Percentiles rank a stretch among this genome's conserved stretches.
Conservation (phyloP, 2,888 invertebrate species). For the Cephus sareptanus region DNA sequence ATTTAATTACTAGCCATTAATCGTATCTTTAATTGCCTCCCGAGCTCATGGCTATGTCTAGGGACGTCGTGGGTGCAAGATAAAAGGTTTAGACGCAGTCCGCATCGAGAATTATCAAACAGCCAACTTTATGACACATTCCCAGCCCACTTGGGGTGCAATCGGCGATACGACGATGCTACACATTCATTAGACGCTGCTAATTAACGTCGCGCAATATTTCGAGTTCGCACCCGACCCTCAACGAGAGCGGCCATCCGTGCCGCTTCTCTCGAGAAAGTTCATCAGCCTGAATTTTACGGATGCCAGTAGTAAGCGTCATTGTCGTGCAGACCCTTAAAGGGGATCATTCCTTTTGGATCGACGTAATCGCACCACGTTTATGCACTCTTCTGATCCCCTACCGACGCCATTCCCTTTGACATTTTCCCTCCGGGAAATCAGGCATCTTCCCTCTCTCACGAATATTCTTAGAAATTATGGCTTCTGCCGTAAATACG, state of each 20-base stretch:
- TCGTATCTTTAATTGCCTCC: slow-evolving; percentile 46
- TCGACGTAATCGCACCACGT: not conserved
- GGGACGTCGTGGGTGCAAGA: not conserved
- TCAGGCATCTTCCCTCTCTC: not conserved
- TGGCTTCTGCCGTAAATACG: not conserved
- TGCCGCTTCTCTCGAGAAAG: not conserved
- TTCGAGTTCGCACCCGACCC: not conserved
- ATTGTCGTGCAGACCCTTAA: not conserved
- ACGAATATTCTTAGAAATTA: not conserved
- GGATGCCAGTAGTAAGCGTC: not conserved
- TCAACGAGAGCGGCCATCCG: not conserved
- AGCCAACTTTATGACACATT: not conserved
- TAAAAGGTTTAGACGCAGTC: not conserved
- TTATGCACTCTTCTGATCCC: not conserved
- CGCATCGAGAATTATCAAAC: not conserved
- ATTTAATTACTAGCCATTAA: slow-evolving; percentile 52
- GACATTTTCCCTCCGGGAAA: not conserved
- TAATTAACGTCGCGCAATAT: not conserved
- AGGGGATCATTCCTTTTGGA: not conserved
- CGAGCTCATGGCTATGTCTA: not conserved
- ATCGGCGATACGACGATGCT: not conserved
- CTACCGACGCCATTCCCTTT: not conserved
- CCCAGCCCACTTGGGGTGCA: not conserved
- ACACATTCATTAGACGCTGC: not conserved
- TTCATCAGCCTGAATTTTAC: not conserved